These are phyloP conservation scores for Carabus problematicus DNA, from an alignment of 2,888 invertebrate species.

Conservation along the genomic window DNA sequence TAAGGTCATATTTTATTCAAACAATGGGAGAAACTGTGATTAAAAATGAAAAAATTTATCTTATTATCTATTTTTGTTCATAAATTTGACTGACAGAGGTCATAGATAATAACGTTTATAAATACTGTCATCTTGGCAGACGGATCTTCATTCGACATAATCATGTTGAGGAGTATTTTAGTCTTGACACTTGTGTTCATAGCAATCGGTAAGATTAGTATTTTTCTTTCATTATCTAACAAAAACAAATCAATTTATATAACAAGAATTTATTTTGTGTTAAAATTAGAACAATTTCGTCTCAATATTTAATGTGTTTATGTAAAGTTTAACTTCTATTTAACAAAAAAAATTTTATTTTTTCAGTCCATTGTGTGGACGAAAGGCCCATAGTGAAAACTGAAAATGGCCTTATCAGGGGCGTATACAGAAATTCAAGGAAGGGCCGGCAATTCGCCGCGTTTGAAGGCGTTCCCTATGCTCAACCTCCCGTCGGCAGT, in stretches of 20 bases:
- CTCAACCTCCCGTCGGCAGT: conserved; percentile 49
- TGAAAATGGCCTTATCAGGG: conserved; percentile 46
- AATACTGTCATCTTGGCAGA: too few species aligned
- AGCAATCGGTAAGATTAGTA: conserved; percentile 21
- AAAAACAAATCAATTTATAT: background rate
- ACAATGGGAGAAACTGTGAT: too few species aligned
- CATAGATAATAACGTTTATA: background rate
- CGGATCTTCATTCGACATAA: background rate
- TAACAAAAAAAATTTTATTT: conserved; percentile 2
- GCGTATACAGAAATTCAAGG: conserved; percentile 44
- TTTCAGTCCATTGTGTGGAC: conserved; percentile 20
- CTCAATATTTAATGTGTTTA: background rate
- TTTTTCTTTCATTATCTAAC: background rate
- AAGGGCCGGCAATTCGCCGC: conserved; percentile 46
- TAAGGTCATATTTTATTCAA: too few species aligned
- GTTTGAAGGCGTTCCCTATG: conserved; percentile 50
- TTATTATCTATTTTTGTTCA: too few species aligned
- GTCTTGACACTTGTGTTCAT: background rate
- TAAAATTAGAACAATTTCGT: background rate
- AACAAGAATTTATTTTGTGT: too few species aligned
- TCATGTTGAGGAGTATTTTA: conserved; percentile 12
- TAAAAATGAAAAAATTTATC: too few species aligned
- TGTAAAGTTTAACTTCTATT: too few species aligned
- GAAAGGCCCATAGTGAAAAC: conserved; percentile 44
- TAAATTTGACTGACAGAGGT: conserved; percentile 8